A percentile compares a stretch with the other conserved stretches of the same genome.
These are phyloP conservation scores for Timema podura DNA, from an alignment of 2,888 invertebrate species.

Conservation along the genomic window DNA sequence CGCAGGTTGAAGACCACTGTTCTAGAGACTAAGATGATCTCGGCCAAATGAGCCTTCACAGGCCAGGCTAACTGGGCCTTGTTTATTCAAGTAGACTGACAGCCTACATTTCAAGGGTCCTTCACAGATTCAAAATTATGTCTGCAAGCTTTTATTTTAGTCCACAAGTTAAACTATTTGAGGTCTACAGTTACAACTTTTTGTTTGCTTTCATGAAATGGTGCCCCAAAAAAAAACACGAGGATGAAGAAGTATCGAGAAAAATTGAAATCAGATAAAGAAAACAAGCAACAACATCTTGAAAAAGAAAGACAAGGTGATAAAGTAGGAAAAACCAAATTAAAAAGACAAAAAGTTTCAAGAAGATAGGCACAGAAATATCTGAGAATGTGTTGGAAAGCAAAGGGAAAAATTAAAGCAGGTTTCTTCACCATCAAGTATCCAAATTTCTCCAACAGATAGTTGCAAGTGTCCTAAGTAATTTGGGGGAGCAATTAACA, in stretches of 20 bases:
- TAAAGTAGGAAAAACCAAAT: neutral
- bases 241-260: neutral
- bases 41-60: too few relatives aligned
- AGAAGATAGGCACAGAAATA: neutral
- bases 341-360: neutral
- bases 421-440: neutral
- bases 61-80: too few relatives aligned
- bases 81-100: too few relatives aligned
- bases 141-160: too few relatives aligned
- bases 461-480: slow-evolving; percentile 1
- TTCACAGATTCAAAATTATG: too few relatives aligned
- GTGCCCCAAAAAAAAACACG: neutral
- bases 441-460: slow-evolving; percentile 1
- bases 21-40: too few relatives aligned
- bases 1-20: too few relatives aligned
- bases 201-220: neutral
- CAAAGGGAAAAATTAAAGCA: neutral
- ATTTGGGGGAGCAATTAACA: neutral
- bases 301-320: neutral
- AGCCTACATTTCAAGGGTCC: too few relatives aligned
- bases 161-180: too few relatives aligned
- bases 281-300: slow-evolving; percentile 1
- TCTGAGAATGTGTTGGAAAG: neutral
- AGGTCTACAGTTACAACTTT: too few relatives aligned
- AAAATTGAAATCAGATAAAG: neutral